Conservation (phyloP, 2,888 invertebrate genomes). For the Sipha maydis region DNA sequence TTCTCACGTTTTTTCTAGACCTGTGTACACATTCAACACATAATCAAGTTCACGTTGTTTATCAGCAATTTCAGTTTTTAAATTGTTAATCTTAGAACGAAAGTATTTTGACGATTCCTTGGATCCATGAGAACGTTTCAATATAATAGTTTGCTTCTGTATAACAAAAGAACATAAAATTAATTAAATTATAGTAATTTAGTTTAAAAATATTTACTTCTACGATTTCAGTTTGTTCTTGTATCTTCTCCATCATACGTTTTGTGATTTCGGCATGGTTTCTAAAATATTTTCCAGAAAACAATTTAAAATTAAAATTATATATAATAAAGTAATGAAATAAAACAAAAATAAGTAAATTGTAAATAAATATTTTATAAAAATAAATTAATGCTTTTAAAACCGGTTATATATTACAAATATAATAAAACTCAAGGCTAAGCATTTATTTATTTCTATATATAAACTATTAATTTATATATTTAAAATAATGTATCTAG, state of each 20-base stretch:
- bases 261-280: conserved; percentile 38
- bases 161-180: background rate
- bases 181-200: background rate
- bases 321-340: no score
- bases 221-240: conserved; percentile 56
- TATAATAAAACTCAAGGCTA: no score
- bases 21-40: conserved; percentile 37
- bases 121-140: conserved; percentile 34
- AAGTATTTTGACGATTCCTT: conserved; percentile 37
- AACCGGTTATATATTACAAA: no score
- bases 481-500: no score
- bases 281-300: conserved; percentile 27
- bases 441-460: no score
- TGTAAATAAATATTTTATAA: no score
- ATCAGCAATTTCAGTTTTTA: conserved; percentile 25
- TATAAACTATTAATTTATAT: no score
- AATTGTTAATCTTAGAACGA: conserved; percentile 33
- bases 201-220: conserved; percentile 13
- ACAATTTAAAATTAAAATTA: background rate
- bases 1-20: conserved; percentile 21
- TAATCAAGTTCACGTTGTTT: conserved; percentile 47
- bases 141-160: conserved; percentile 33
- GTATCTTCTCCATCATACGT: conserved; percentile 50
- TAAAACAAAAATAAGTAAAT: no score
- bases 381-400: no score